Base-by-base conservation (phyloP, 2,797 vertebrate genomes). In the Caiman crocodilus region DNA sequence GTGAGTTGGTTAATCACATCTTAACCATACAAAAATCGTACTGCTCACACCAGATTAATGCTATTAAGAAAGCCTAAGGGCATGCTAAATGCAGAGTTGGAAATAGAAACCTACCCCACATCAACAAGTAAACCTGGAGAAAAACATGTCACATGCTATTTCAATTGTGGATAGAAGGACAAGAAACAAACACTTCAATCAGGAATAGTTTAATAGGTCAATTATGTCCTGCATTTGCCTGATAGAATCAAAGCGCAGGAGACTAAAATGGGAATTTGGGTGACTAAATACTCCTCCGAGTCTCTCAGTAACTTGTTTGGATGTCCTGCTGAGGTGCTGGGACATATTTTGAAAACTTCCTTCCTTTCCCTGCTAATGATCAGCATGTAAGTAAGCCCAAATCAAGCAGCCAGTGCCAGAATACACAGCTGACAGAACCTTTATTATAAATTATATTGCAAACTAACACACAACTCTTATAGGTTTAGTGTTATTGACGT, bases 21-120 rank as follows among this genome's bases (percentile, higher is more conserved):
- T 95, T 84, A 94, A 87, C 77, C 79, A 96, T 85, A 95, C 77
- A 90, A 23, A 60, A 77, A 78, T 82, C 12, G 65, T 90, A n/a
- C 60, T 28, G 80, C 81, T 76, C 28, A 20, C 26, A 71, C 35
- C 64, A 82, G 55, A 30, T 76, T 81, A 96, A 85, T 16, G 90
- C 28, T 56, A 74, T 73, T 60, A 77, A 84, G 77, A 94, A 32
- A 82, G 32, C 56, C 65, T 58, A 14, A 9, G 32, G 32, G 91
- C 91, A 59, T 20, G 84, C 21, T 94, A 93, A 88, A 90, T 87
- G 82, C 20, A 91, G 91, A 96, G 84, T 74, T n/a, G 86, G 85
- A 96, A 95, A n/a, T 26, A 89, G 74, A 71, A 25, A 56, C 60
- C 87, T 61, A 76, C 11, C 26, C 23, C 21, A 73, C 35, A 73